Base-by-base conservation (phyloP, 2,113 vertebrate species). In the Theristicus caerulescens region DNA sequence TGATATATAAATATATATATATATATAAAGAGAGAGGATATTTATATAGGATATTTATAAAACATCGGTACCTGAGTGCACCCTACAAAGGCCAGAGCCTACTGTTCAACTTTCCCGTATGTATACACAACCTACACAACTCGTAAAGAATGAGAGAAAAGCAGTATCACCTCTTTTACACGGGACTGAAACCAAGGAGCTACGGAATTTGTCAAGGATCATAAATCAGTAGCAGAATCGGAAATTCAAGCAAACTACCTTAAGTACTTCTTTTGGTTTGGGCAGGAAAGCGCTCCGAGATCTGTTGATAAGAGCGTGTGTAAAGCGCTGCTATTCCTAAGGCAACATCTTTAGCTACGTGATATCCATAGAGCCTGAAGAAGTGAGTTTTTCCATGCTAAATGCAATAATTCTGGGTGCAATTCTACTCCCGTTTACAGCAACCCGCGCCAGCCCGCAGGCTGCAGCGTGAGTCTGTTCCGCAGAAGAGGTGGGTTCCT, bases 181-280 rank as follows among this genome's bases (percentile, higher is more conserved):
- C 0, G 1, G 73, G 40, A 69, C 61, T 38, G 38, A 84, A 81
- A 74, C 62, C 55, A 83, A 47, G 52, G 61, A 82, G 59, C n/a
- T 11, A 51, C 31, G 40, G 64, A 80, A 77, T 49, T 73, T 73
- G 36, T 61, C 90, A 73, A 38, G 34, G 80, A 61, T 74, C 72
- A 74, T 58, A 95, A 83, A 62, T 79, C 77, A 72, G 55, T 3
- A 46, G 42, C 49, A 67, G 69, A 70, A 62, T 27, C 0, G 1
- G 73, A 88, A 90, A 82, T 31, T 32, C 67, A 92, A 95, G 55
- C 59, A 88, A 86, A 58, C 65, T 54, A 31, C 71, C 51, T 38
- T 58, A 49, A 88, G 42, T 27, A 13, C 8, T 51, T 42, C 70
- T 79, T 82, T 67, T 54, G 52, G 11, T 88, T 65, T 51, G 79